phyloP scores from a whole-genome alignment of 2,888 invertebrate species.

The Drosophila infuscata region DNA sequence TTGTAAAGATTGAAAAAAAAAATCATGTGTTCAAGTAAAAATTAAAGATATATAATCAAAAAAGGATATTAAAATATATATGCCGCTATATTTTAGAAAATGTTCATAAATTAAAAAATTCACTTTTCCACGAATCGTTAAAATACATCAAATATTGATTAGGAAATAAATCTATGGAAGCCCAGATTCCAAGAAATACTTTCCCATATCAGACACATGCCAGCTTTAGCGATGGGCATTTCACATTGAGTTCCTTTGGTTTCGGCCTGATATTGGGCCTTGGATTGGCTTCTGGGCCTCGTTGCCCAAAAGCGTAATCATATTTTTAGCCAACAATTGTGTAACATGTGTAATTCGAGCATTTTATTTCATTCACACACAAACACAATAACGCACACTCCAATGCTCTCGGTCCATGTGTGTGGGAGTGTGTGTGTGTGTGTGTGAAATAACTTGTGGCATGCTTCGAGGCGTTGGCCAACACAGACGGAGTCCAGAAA shows the following conservation, averaged over 20 bases:
- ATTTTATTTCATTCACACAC: conserved; percentile 63
- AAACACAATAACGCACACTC: conserved; percentile 22
- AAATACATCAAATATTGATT: not conserved
- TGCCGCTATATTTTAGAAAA: not conserved
- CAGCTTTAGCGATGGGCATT: conserved; percentile 1
- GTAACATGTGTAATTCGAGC: conserved; percentile 74
- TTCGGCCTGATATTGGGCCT: not conserved
- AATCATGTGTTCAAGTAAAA: not conserved
- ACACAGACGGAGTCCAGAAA: conserved; percentile 32
- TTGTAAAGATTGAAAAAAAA: not conserved
- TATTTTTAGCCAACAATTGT: conserved; percentile 72
- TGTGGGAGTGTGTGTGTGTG: conserved; percentile 38
- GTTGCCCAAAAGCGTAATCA: conserved; percentile 61
- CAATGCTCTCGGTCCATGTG: not conserved
- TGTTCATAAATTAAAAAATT: not conserved
- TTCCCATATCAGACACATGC: not conserved
- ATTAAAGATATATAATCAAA: not conserved
- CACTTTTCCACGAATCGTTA: not conserved
- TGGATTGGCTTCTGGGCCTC: conserved; percentile 20
- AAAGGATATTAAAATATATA: not conserved
- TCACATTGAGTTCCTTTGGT: conserved; percentile 12
- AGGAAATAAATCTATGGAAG: not conserved
- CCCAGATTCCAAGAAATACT: not conserved
- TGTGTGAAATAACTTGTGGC: conserved; percentile 75
- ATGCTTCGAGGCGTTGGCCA: conserved; percentile 72